These are phyloP conservation scores for Caradrina kadenii DNA, from an alignment of 2,888 invertebrate species.

Conservation along the genomic window DNA sequence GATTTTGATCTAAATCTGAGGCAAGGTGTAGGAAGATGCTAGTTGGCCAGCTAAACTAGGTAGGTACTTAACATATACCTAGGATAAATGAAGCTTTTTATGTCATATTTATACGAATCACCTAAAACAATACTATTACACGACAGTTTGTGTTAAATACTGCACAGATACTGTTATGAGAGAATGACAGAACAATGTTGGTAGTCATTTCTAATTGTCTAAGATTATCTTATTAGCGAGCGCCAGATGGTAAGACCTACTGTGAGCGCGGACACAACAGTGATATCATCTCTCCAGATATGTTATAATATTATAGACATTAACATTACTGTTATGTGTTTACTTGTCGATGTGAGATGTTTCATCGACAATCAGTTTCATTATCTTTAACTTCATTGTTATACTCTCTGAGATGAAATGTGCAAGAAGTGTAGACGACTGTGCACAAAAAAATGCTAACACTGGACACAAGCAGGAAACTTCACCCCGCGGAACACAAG, in stretches of 20 bases:
- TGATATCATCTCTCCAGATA: slow-evolving; percentile 9
- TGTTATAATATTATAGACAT: too few relatives aligned
- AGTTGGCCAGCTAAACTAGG: not conserved
- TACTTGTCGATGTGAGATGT: not conserved
- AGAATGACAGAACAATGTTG: slow-evolving; percentile 41
- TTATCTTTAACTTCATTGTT: not conserved
- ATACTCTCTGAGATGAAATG: slow-evolving; percentile 7
- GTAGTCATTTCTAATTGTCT: slow-evolving; percentile 48
- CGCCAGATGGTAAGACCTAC: slow-evolving; percentile 2
- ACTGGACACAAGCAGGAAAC: slow-evolving; percentile 28
- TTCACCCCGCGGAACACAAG: slow-evolving; percentile 15
- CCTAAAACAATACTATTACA: not conserved
- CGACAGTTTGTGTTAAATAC: not conserved
- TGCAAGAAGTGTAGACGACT: slow-evolving; percentile 6
- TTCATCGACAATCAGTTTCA: not conserved
- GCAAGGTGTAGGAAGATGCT: not conserved
- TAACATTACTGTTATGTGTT: not conserved
- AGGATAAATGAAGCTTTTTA: not conserved
- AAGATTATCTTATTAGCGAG: slow-evolving; percentile 44
- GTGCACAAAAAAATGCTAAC: slow-evolving; percentile 26
- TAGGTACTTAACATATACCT: not conserved
- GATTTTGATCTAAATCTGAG: not conserved
- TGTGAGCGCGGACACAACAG: slow-evolving; percentile 8
- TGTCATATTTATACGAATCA: not conserved
- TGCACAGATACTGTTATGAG: slow-evolving; percentile 32